phyloP scores from a whole-genome alignment of 2,113 vertebrate species.

The Puffinus mauretanicus region DNA sequence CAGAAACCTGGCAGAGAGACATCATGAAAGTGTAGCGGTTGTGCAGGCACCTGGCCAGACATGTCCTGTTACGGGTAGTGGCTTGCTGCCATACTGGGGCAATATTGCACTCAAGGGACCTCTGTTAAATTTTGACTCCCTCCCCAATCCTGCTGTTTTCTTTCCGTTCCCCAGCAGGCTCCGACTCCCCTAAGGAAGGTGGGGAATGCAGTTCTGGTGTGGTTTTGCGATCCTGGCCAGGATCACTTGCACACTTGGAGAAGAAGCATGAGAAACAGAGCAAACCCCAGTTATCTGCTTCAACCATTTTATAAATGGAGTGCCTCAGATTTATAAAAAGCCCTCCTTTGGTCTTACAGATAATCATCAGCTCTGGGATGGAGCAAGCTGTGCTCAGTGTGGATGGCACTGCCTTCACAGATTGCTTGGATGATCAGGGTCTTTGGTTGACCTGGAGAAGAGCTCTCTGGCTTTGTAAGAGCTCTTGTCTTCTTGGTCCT shows the following conservation, averaged over 20 bases:
- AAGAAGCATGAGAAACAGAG: not conserved
- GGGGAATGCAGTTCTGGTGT: conserved; percentile 8
- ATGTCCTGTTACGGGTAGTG: not conserved
- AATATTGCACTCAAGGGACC: conserved; percentile 16
- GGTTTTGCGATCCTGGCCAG: conserved; percentile 12
- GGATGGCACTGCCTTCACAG: not conserved
- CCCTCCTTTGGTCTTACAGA: not conserved
- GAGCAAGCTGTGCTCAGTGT: not conserved
- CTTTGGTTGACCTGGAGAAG: not conserved
- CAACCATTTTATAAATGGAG: not conserved
- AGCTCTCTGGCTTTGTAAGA: not conserved
- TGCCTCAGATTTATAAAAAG: not conserved
- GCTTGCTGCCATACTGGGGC: not conserved
- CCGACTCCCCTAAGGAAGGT: not conserved
- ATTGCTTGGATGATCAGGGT: not conserved
- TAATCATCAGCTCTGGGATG: not conserved
- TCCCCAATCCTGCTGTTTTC: conserved; percentile 14
- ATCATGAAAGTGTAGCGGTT: not conserved
- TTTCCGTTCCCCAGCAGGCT: conserved; percentile 34
- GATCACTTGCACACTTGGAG: not conserved
- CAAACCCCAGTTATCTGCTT: rapidly evolving
- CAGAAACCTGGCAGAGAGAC: conserved; percentile 10
- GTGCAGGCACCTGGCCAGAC: conserved; percentile 52
- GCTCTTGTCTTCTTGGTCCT: not conserved
- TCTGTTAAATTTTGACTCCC: conserved; percentile 26